Evolutionary conservation across 2,888 invertebrate species (phyloP).

Genomic region (Morpho helenor): DNA sequence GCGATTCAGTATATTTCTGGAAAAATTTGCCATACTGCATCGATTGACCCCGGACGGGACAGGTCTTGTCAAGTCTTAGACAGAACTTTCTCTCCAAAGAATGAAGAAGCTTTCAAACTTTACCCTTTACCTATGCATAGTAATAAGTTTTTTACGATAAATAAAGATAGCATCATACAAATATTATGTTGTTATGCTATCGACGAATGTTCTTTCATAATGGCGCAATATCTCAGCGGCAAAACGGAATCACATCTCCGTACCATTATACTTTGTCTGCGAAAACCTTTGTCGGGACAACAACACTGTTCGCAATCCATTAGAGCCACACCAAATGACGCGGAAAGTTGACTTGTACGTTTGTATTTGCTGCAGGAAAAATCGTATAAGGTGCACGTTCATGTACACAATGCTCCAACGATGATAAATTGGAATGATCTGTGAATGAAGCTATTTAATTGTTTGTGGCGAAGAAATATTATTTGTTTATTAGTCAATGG

Average conservation of each 20-base stretch:
- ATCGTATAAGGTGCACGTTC: constrained; percentile 32
- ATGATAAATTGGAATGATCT: constrained; percentile 46
- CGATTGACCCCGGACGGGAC: too few relatives aligned
- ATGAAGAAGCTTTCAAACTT: too few relatives aligned
- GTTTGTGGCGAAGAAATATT: constrained; percentile 12
- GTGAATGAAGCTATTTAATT: constrained; percentile 38
- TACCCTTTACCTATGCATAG: too few relatives aligned
- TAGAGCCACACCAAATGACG: constrained; percentile 67
- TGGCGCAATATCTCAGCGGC: constrained; percentile 30
- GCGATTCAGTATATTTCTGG: too few relatives aligned
- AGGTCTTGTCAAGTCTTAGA: too few relatives aligned
- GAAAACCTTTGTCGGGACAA: constrained; percentile 63
- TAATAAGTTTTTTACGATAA: too few relatives aligned
- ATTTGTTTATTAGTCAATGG: not conserved
- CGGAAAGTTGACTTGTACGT: constrained; percentile 63
- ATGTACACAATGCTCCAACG: constrained; percentile 36
- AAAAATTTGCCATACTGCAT: too few relatives aligned
- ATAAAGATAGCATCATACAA: not conserved
- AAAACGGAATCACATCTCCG: constrained; percentile 32
- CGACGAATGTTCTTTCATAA: constrained; percentile 23
- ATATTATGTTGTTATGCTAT: constrained; percentile 27
- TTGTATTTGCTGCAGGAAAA: constrained; percentile 39
- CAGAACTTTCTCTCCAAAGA: too few relatives aligned
- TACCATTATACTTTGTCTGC: constrained; percentile 37
- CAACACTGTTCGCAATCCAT: constrained; percentile 66